Conservation (phyloP, 2,888 invertebrate genomes). For the Podabrus alpinus region DNA sequence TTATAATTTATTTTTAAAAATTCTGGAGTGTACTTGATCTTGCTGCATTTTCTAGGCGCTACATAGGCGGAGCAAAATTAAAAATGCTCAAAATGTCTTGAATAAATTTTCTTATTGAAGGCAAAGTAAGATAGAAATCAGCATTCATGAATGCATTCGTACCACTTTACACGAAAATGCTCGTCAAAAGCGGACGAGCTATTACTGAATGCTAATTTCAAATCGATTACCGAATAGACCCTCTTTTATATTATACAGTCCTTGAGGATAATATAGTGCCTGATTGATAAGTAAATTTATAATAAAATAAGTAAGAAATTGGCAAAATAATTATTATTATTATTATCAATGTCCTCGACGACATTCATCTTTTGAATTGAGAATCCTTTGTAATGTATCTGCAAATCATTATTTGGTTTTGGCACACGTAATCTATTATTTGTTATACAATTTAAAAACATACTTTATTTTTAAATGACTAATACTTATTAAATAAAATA, state of each 20-base stretch:
- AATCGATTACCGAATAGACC: slow-evolving; percentile 37
- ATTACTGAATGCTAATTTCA: slow-evolving; percentile 43
- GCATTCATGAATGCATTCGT: slow-evolving; percentile 39
- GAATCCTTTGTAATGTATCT: background rate
- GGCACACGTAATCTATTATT: background rate
- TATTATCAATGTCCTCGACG: background rate
- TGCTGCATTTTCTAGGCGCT: slow-evolving; percentile 10
- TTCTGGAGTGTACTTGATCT: slow-evolving; percentile 25
- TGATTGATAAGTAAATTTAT: background rate
- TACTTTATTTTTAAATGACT: background rate
- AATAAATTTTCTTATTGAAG: slow-evolving; percentile 39
- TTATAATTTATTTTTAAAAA: background rate
- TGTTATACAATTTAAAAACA: background rate
- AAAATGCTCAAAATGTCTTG: slow-evolving; percentile 29
- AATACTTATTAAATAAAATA: background rate
- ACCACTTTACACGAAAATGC: slow-evolving; percentile 35
- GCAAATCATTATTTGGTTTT: background rate
- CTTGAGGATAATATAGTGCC: background rate
- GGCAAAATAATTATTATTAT: background rate
- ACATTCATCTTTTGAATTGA: background rate
- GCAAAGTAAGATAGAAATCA: slow-evolving; percentile 36
- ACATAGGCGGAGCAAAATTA: slow-evolving; percentile 21
- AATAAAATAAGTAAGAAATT: background rate
- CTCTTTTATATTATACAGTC: slow-evolving; percentile 12
- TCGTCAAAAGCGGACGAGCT: slow-evolving; percentile 35